phyloP scores from a whole-genome alignment of 2,113 vertebrate genomes.

The Scartelaos histophorus region DNA sequence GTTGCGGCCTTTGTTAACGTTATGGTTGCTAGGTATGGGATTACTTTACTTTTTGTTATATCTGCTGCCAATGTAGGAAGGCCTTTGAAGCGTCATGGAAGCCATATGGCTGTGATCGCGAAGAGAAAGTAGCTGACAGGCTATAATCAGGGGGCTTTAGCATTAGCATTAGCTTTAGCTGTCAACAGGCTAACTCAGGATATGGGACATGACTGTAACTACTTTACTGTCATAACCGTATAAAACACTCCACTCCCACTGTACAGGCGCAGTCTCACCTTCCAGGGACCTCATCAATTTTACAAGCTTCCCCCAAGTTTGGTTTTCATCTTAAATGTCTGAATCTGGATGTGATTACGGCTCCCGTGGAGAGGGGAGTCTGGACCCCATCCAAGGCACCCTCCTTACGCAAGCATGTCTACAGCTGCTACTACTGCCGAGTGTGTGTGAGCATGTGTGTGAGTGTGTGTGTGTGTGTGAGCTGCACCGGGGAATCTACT shows the following conservation, averaged over 20 bases:
- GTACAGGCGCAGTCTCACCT: slow-evolving; percentile 53
- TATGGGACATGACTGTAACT: slow-evolving; percentile 60
- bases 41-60: too few relatives aligned
- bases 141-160: background rate
- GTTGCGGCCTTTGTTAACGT: too few relatives aligned
- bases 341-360: slow-evolving; percentile 79
- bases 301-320: slow-evolving; percentile 62
- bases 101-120: background rate
- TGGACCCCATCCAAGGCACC: slow-evolving; percentile 67
- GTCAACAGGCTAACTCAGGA: slow-evolving; percentile 17
- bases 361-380: slow-evolving; percentile 50
- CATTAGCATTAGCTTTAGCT: background rate
- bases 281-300: slow-evolving; percentile 70
- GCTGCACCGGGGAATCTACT: background rate
- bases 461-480: slow-evolving; percentile 20
- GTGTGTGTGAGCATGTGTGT: slow-evolving; percentile 27
- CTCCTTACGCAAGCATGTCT: slow-evolving; percentile 68
- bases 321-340: slow-evolving; percentile 72
- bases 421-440: slow-evolving; percentile 43
- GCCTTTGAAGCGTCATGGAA: slow-evolving; percentile 1
- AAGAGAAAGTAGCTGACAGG: background rate
- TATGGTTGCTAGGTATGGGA: too few relatives aligned
- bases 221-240: slow-evolving; percentile 43
- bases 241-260: background rate
- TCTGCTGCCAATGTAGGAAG: too few relatives aligned